Base-by-base conservation (phyloP, 53 echinoderm and acorn worm genomes). In the Holothuria scabra region DNA sequence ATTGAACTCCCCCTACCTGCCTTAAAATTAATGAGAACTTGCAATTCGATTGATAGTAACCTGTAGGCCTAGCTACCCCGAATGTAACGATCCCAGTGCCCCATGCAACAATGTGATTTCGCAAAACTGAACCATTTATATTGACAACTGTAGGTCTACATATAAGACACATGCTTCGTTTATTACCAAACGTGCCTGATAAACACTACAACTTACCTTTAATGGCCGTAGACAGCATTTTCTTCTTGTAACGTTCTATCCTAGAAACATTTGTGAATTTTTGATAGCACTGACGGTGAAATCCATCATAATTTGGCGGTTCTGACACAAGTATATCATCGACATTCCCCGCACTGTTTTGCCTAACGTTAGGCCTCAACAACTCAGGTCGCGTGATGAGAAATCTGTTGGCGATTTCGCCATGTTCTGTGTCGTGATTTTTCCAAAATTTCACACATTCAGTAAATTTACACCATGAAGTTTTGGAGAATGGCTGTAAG, bases 321-420 rank as follows among this genome's bases (percentile, higher is more conserved):
- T 69, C 44, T 30, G 38, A 32, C 38, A 18, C 5, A 30, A 69
- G 18, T 32, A 69, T 37, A 37, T 69, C 38, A 16, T 69, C 69
- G 38, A 69, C 30, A 62, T 62, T n/a, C n/a, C n/a, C n/a, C n/a
- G n/a, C n/a, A n/a, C 62, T 8, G 0, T 28, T 6, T n/a, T n/a
- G n/a, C 8, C 62, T 5, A 44, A n/a, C n/a, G n/a, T n/a, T 69
- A 69, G 69, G 69, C 69, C 69, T 69, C 69, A 69, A 35, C 37
- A 69, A 68, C 44, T 69, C 44, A 13, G 69, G 69, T 37, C 38
- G 33, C n/a, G 37, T 35, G 31, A 69, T 69, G 35, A 69, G 38
- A 5, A 69, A 69, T 33, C 37, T 69, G 69, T 69, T 69, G 5
- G 69, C 69, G 20, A 69, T 69, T 69, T 69, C 69, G 14, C 69